Base-by-base conservation (phyloP, 2,888 invertebrate species). In the Calephelis perditalis region DNA sequence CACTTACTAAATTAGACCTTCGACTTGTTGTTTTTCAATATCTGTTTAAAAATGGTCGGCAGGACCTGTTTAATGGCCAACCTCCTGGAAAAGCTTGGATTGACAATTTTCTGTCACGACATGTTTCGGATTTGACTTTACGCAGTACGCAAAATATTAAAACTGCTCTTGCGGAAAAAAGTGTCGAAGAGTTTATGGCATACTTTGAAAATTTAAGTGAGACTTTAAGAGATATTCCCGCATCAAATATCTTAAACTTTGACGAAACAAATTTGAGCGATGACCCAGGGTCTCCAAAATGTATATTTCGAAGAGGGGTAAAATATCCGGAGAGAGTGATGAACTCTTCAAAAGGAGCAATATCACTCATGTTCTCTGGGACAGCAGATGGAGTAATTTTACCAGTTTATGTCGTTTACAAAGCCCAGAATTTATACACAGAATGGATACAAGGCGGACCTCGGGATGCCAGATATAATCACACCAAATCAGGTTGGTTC, bases 151-250 rank as follows among this genome's bases (percentile, higher is more conserved):
- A 64, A 57, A 68, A 68, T 46, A 67, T 66, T 9, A 65, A 61
- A 56, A 59, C 40, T 36, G 63, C 60, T n/a, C 61, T 65, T 37
- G 65, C 68, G 2, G 59, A 63, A 56, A 65, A 66, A 65, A 60
- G 63, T 35, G 55, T 60, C 5, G 47, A 60, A 4, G 65, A 65
- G 57, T 49, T 67, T 7, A 45, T n/a, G 4, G 46, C 7, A n/a
- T 46, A n/a, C 9, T 46, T 8, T n/a, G 9, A 46, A 12, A 3
- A 47, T 47, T 6, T 47, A 43, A 43, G 43, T 12, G 46, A 9
- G n/a, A 47, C 46, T 47, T 10, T 46, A 47, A 12, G 10, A 47
- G 12, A 47, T 12, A 11, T 12, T 47, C 12, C 46, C 5, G 12
- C 11, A 2, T 4, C 3, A 1, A 47, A 47, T 12, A 12, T 12